These are phyloP conservation scores for Myotis vivesi DNA, from an alignment of 2,797 vertebrate genomes.

Conservation along the genomic window DNA sequence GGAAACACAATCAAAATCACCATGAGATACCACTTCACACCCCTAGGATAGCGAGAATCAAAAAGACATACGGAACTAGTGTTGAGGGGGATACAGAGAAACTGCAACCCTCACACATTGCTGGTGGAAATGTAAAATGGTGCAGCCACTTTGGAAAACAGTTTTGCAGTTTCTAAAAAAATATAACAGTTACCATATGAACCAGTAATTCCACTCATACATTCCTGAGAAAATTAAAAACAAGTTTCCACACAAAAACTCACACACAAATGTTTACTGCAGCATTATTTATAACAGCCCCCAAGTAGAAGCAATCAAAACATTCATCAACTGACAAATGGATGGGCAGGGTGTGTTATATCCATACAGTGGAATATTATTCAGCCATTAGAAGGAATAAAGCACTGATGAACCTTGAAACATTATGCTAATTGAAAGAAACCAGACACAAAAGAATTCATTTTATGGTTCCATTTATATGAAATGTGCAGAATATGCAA, in stretches of 20 bases:
- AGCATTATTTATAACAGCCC: neutral
- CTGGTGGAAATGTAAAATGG: neutral
- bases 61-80: neutral
- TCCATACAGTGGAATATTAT: no score
- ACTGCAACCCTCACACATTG: neutral
- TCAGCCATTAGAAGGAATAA: rapidly evolving
- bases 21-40: neutral
- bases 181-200: neutral
- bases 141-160: neutral
- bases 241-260: neutral
- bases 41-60: neutral
- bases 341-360: neutral
- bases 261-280: neutral
- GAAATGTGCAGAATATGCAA: neutral
- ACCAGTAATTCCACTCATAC: neutral
- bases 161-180: neutral
- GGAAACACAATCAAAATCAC: neutral
- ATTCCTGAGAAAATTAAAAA: neutral
- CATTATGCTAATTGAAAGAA: neutral
- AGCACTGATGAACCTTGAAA: neutral
- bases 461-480: neutral
- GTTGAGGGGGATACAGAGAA: neutral
- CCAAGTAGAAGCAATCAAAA: neutral
- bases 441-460: neutral
- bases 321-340: neutral